Evolutionary conservation across 2,113 vertebrate genomes (phyloP), one percentile per base, ranked within the genome.

Genomic region (Podiceps cristatus): DNA sequence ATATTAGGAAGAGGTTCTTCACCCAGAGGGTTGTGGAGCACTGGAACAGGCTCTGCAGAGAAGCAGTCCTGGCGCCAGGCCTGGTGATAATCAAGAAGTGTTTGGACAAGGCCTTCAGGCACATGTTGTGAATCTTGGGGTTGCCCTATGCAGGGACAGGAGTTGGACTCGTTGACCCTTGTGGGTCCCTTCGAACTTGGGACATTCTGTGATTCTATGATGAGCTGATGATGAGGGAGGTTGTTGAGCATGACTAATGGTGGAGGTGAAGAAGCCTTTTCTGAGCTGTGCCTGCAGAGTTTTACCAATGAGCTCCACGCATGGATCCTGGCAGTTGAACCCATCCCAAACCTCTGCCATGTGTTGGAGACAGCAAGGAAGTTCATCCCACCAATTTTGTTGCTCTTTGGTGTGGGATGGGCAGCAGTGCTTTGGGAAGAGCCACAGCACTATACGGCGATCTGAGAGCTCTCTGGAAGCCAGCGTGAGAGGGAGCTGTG

Each of bases 391-490:
- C 31, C 14, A 2, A 1, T 50, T 18, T 28, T 29, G 8, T 60
- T 50, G 47, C 29, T 37, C 3, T 37, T 45, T 13, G 18, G 8
- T 20, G n/a, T 13, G 33, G 76, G 28, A 19, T 49, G 44, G 29
- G 37, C 18, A 40, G 40, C 29, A 11, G 40, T 1, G 31, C 47
- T 47, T 73, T 42, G 35, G 47, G 71, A 82, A 72, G 35, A 44
- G 37, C 20, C 13, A 12, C 14, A 49, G 40, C 35, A 9, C 24
- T 0, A 1, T 24, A 7, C 12, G 33, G 29, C 12, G n/a, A 44
- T 60, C 31, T 0, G 0, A 40, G 42, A 63, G 14, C 6, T 56
- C 1, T 0, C 37, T 81, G 29, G 60, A 63, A 80, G n/a, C 16
- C n/a, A 6, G 50, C 2, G 13, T 25, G 44, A 90, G 25, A 37